Conservation (phyloP, 2,888 invertebrate species). For the Epinotia demarniana region DNA sequence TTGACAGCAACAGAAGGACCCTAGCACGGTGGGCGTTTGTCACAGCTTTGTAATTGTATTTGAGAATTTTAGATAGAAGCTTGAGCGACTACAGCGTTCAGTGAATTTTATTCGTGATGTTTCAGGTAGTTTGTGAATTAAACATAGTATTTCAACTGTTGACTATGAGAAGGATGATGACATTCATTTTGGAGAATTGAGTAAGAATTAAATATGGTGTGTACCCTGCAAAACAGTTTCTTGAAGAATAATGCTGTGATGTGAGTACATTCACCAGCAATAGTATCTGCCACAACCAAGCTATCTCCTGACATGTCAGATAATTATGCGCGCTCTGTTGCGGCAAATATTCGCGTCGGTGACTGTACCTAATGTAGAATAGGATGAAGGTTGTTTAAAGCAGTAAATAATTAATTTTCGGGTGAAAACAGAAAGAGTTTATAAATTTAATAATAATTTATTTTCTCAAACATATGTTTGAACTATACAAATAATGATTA, state of each 20-base stretch:
- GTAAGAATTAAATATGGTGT: no score
- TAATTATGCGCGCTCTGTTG: no score
- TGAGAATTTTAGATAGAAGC: neutral
- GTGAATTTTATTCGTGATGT: neutral
- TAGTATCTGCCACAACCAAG: no score
- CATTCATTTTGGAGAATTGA: no score
- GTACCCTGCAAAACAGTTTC: no score
- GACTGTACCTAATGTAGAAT: neutral
- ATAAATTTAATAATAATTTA: slow-evolving; percentile 81
- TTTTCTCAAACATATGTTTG: slow-evolving; percentile 81
- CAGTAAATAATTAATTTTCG: neutral
- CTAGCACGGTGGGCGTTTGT: slow-evolving; percentile 21
- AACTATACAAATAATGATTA: slow-evolving; percentile 84
- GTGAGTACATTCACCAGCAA: no score
- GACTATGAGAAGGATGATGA: no score
- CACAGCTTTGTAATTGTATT: neutral
- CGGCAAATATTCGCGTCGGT: neutral
- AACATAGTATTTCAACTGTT: no score
- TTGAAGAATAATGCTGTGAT: no score
- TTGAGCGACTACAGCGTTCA: neutral
- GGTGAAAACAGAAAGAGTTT: slow-evolving; percentile 52
- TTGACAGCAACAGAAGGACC: slow-evolving; percentile 29
- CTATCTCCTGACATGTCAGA: no score
- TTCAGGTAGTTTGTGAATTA: no score
- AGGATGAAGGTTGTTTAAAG: neutral